These are phyloP conservation scores for Drosophila bipectinata DNA, from an alignment of 1,140 invertebrate genomes.

Conservation along the genomic window DNA sequence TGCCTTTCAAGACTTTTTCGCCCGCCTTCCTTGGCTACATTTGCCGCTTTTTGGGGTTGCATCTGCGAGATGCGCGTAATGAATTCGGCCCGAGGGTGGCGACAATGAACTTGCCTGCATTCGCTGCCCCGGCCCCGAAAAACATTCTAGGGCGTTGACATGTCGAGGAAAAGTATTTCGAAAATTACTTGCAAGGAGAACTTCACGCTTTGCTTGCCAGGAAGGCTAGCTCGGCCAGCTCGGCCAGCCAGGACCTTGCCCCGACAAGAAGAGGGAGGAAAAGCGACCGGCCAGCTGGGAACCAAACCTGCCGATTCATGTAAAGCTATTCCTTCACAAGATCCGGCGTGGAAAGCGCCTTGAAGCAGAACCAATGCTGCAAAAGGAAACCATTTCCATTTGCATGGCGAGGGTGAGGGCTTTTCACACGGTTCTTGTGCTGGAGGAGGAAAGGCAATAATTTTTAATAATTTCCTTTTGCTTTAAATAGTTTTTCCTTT, in stretches of 20 bases:
- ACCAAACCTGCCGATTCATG: conserved; percentile 56
- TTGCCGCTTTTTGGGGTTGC: conserved; percentile 73
- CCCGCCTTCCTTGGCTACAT: conserved; percentile 49
- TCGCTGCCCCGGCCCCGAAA: conserved; percentile 17
- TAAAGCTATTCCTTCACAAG: conserved; percentile 42
- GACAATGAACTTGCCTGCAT: conserved; percentile 70
- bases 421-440: conserved; percentile 65
- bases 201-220: conserved; percentile 68
- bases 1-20: conserved; percentile 59
- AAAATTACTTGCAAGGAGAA: conserved; percentile 39
- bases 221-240: neutral
- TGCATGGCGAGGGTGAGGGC: conserved; percentile 65
- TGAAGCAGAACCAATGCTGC: conserved; percentile 65
- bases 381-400: conserved; percentile 49
- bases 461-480: conserved; percentile 82
- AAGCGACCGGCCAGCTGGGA: conserved; percentile 35
- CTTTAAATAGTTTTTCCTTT: conserved; percentile 80
- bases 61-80: conserved; percentile 66
- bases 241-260: conserved; percentile 29
- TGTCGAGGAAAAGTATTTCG: conserved; percentile 37
- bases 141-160: conserved; percentile 41
- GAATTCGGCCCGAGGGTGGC: conserved; percentile 71
- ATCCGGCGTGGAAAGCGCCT: conserved; percentile 42
- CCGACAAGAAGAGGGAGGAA: conserved; percentile 21
- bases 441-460: conserved; percentile 52